These are phyloP conservation scores for Typhlomys cinereus DNA, from an alignment of 2,113 vertebrate species.

Conservation along the genomic window DNA sequence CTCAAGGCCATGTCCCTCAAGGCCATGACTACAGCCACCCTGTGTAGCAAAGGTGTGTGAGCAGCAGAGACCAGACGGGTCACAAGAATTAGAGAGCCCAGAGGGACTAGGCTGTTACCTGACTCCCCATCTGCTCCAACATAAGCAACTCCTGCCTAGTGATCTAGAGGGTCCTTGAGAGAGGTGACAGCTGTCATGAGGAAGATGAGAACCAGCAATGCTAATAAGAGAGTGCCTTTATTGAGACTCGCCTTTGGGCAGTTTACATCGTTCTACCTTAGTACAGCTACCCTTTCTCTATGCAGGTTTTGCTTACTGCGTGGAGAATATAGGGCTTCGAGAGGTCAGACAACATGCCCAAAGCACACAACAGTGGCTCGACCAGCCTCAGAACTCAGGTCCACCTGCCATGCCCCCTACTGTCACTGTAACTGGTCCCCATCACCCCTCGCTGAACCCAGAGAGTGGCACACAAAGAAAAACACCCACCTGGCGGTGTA, in stretches of 20 bases:
- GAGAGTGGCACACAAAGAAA: neutral
- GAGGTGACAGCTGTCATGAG: neutral
- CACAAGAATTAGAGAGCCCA: neutral
- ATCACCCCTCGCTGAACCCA: neutral
- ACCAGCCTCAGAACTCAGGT: neutral
- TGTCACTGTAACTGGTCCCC: too few relatives aligned
- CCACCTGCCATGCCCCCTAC: neutral
- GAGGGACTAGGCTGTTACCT: neutral
- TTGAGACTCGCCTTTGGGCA: neutral
- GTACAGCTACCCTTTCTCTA: neutral
- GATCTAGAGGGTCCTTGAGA: neutral
- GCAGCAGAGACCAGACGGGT: neutral
- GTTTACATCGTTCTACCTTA: neutral
- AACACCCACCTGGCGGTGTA: conserved; percentile 91
- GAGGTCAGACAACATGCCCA: neutral
- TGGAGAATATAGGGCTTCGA: neutral
- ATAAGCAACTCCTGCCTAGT: too few relatives aligned
- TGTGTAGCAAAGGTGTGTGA: neutral
- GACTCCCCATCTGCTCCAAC: neutral
- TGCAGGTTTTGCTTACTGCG: neutral
- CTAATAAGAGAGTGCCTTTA: neutral
- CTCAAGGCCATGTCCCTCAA: neutral
- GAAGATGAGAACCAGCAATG: neutral
- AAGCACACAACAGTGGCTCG: neutral
- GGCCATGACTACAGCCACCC: neutral